phyloP scores from a whole-genome alignment of 2,888 invertebrate species.

The Julus scandinavius region DNA sequence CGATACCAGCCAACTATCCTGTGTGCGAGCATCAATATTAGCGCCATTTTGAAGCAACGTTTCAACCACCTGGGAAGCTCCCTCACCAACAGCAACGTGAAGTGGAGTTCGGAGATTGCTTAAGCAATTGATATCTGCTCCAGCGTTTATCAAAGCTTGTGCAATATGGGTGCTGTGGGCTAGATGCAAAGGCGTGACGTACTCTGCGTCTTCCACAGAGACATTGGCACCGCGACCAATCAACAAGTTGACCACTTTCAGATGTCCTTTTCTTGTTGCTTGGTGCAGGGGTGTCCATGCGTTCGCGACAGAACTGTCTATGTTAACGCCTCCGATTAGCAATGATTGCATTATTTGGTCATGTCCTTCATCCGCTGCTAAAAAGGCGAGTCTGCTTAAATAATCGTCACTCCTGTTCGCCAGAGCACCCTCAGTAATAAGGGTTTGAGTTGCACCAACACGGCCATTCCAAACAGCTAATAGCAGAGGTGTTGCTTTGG shows the following conservation, averaged over 20 bases:
- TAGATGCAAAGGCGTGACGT: neutral
- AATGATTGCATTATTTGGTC: neutral
- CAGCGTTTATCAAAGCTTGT: neutral
- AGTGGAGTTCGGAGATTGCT: neutral
- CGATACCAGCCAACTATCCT: neutral
- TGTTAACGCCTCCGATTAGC: neutral
- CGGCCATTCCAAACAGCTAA: neutral
- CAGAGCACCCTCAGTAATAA: neutral
- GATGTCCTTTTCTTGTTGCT: neutral
- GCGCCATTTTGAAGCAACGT: neutral
- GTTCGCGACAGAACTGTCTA: neutral
- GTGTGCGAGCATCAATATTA: neutral
- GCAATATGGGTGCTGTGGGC: neutral
- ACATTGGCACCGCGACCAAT: neutral
- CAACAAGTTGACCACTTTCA: neutral
- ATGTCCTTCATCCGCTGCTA: neutral
- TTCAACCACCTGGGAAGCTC: neutral
- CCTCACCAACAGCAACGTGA: neutral
- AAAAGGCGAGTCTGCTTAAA: neutral
- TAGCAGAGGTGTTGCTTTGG: neutral
- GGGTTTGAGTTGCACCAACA: neutral
- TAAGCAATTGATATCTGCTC: constrained; percentile 15
- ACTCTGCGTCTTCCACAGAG: neutral
- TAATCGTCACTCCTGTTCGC: neutral
- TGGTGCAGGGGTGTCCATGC: neutral